A percentile compares a stretch with the other conserved stretches of the same genome.
Evolutionary conservation across 2,113 vertebrate genomes (phyloP).

Genomic region (Alethe castanea): DNA sequence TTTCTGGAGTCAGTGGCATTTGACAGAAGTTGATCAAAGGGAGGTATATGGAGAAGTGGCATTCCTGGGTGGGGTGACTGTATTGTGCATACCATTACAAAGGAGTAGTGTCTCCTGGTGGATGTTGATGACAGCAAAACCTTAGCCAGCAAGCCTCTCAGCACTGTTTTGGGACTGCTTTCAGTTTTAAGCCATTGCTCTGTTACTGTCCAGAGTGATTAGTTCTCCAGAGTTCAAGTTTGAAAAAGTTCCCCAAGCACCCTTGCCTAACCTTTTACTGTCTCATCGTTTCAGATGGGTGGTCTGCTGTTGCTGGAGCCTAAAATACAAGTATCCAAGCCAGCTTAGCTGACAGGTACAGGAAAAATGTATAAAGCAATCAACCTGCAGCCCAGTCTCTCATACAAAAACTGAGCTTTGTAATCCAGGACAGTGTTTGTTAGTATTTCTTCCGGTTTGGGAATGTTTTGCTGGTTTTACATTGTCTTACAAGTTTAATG

Average conservation of each 20-base stretch:
- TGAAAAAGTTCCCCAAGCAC: not conserved
- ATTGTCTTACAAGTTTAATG: not conserved
- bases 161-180: not conserved
- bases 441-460: not conserved
- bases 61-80: not conserved
- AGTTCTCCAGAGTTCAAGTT: not conserved
- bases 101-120: not conserved
- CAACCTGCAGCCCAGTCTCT: not conserved
- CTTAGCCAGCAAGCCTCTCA: not conserved
- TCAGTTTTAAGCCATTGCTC: not conserved
- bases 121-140: not conserved
- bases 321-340: not conserved
- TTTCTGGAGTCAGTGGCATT: conserved; percentile 13
- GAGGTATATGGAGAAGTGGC: not conserved
- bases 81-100: not conserved
- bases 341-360: not conserved
- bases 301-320: not conserved
- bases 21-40: not conserved
- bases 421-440: not conserved
- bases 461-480: not conserved
- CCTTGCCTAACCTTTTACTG: not conserved
- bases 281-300: not conserved
- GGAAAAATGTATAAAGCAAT: not conserved
- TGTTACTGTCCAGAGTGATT: not conserved
- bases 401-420: not conserved